Evolutionary conservation across 1,140 invertebrate species (phyloP).

Genomic region (Drosophila sulfurigaster): DNA sequence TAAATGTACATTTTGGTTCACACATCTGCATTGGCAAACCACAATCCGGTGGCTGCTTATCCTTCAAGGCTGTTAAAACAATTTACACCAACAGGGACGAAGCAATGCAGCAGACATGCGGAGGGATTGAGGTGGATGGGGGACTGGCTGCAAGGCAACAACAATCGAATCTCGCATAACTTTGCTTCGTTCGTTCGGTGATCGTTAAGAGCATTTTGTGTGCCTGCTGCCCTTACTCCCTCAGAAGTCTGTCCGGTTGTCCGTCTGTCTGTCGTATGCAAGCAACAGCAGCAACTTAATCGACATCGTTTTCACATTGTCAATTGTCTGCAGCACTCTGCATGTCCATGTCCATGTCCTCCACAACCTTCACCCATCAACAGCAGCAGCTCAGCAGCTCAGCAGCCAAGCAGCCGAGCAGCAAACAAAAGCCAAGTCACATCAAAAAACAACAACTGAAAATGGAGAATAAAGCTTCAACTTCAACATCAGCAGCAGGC

Average conservation of each 20-base stretch:
- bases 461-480: constrained; percentile 36
- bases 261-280: constrained; percentile 41
- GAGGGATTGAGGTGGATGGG: not conserved
- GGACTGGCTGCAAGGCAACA: not conserved
- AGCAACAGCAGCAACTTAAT: constrained; percentile 77
- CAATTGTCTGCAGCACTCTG: constrained; percentile 79
- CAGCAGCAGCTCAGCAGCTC: constrained; percentile 32
- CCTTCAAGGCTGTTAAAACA: constrained; percentile 81
- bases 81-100: constrained; percentile 65
- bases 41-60: constrained; percentile 63
- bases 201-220: constrained; percentile 65
- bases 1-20: constrained; percentile 49
- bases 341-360: constrained; percentile 63
- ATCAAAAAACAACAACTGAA: constrained; percentile 36
- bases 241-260: not conserved
- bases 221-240: constrained; percentile 49
- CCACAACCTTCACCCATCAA: constrained; percentile 73
- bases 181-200: constrained; percentile 56
- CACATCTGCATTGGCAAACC: constrained; percentile 48
- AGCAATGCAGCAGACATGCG: not conserved
- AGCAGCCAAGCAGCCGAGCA: constrained; percentile 19
- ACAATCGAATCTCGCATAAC: constrained; percentile 69
- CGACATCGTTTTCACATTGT: constrained; percentile 82
- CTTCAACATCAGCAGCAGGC: constrained; percentile 35
- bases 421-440: constrained; percentile 59